A percentile compares a stretch with the other conserved stretches of the same genome.
phyloP scores from a whole-genome alignment of 1,140 invertebrate species.

The Meteorus sp. region DNA sequence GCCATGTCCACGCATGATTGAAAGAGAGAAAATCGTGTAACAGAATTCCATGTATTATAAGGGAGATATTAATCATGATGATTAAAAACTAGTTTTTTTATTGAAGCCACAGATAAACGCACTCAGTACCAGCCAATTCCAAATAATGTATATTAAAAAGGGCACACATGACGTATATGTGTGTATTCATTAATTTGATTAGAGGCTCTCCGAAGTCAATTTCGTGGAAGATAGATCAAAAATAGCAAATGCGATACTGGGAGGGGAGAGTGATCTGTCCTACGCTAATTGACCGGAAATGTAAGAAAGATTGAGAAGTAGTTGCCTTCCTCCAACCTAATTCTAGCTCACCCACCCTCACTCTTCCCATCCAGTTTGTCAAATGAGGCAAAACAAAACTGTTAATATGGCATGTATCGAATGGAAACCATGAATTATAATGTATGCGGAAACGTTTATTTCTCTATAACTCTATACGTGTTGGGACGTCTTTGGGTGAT shows the following conservation, averaged over 20 bases:
- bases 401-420: neutral
- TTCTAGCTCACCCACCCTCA: neutral
- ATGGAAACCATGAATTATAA: slow-evolving; percentile 8
- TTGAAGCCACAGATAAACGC: no score
- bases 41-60: no score
- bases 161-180: no score
- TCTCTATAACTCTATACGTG: neutral
- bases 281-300: neutral
- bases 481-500: slow-evolving; percentile 17
- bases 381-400: neutral
- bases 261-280: neutral
- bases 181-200: neutral
- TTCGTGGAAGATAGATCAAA: neutral
- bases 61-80: no score
- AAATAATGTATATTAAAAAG: neutral
- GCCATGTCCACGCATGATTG: no score
- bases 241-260: neutral
- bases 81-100: no score
- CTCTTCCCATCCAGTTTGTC: neutral
- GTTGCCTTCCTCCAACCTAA: neutral
- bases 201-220: neutral
- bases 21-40: no score
- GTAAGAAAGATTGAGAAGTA: neutral
- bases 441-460: no score
- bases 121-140: neutral